Evolutionary conservation across 2,888 invertebrate species (phyloP).

Genomic region (Tetheella fluctuosa): DNA sequence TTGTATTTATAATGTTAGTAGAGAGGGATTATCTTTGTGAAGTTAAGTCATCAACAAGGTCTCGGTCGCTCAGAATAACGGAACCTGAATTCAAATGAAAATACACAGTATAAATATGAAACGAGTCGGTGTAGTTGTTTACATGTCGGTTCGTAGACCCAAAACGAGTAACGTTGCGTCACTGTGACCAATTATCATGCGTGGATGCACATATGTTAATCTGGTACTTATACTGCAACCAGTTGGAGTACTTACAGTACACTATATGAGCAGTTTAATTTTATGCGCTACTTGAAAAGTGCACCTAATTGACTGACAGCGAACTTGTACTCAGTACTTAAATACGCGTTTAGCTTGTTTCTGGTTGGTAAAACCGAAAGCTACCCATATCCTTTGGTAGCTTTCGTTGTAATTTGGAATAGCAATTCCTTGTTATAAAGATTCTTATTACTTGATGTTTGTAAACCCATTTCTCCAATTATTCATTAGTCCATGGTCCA

Average conservation of each 20-base stretch:
- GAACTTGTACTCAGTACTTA: neutral
- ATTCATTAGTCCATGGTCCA: too few relatives aligned
- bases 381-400: too few relatives aligned
- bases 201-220: conserved; percentile 36
- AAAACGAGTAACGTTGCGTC: conserved; percentile 44
- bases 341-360: neutral
- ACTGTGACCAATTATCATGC: conserved; percentile 36
- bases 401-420: too few relatives aligned
- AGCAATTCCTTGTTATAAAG: too few relatives aligned
- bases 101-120: conserved; percentile 2
- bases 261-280: conserved; percentile 4
- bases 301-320: neutral
- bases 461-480: too few relatives aligned
- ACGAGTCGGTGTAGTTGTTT: conserved; percentile 37
- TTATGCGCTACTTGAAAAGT: neutral
- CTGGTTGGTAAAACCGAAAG: neutral
- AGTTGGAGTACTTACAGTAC: conserved; percentile 10
- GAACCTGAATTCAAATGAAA: neutral
- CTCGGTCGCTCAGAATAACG: neutral
- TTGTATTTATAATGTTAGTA: too few relatives aligned
- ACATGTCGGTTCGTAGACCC: conserved; percentile 50
- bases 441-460: too few relatives aligned
- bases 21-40: too few relatives aligned
- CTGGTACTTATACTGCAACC: conserved; percentile 12
- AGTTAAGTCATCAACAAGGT: neutral